Evolutionary conservation across 2,797 vertebrate genomes (phyloP).

Genomic region (Myripristis jacobus): DNA sequence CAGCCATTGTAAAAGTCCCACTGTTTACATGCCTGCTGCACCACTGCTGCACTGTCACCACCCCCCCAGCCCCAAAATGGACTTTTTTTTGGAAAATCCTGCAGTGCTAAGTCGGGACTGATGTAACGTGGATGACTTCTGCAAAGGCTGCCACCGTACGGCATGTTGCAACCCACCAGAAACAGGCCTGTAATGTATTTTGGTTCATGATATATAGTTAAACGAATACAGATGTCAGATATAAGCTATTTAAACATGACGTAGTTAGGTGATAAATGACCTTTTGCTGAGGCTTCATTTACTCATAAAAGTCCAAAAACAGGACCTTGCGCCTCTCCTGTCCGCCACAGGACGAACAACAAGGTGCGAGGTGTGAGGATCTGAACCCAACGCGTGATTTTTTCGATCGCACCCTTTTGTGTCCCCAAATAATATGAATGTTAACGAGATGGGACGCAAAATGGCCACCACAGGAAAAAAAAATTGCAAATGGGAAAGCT

Average conservation of each 20-base stretch:
- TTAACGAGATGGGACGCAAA: neutral
- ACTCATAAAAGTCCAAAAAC: slow-evolving; percentile 66
- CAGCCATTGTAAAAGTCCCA: slow-evolving; percentile 55
- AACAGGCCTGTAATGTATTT: slow-evolving; percentile 65
- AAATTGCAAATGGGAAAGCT: neutral
- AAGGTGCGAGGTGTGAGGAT: neutral
- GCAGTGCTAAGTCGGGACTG: slow-evolving; percentile 22
- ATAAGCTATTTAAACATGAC: slow-evolving; percentile 75
- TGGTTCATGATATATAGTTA: slow-evolving; percentile 33
- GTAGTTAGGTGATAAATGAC: slow-evolving; percentile 68
- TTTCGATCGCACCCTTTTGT: neutral
- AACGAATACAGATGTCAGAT: slow-evolving; percentile 71
- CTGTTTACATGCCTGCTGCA: slow-evolving; percentile 50
- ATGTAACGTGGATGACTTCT: slow-evolving; percentile 44
- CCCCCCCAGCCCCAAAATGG: slow-evolving; percentile 11
- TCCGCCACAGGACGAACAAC: slow-evolving; percentile 15
- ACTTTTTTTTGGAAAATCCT: slow-evolving; percentile 18
- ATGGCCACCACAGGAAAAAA: neutral
- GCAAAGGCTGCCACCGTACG: slow-evolving; percentile 31
- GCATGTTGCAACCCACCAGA: slow-evolving; percentile 47
- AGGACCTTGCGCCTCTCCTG: slow-evolving; percentile 43
- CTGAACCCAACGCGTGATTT: neutral
- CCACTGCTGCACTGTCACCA: slow-evolving; percentile 1
- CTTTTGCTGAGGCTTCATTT: slow-evolving; percentile 52
- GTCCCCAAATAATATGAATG: neutral